Percentiles rank a stretch among this genome's conserved stretches.
Conservation (phyloP, 2,113 vertebrate species). For the Pseudolaguvia tuberculata region DNA sequence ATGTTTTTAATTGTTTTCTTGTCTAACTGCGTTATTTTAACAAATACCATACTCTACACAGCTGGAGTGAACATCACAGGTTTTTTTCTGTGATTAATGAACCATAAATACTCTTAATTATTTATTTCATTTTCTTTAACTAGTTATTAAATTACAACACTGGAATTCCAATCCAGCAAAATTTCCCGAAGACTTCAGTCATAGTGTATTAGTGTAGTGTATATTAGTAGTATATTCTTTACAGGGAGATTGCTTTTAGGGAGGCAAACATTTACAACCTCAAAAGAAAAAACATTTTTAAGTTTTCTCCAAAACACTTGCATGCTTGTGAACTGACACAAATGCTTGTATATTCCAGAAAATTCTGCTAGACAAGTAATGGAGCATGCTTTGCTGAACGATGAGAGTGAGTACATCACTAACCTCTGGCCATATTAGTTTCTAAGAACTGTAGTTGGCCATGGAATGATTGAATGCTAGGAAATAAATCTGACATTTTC, state of each 20-base stretch:
- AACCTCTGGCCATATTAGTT: conserved; percentile 34
- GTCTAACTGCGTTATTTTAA: background rate
- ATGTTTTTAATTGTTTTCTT: background rate
- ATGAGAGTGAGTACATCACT: conserved; percentile 82
- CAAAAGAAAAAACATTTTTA: conserved; percentile 15
- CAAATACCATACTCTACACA: background rate
- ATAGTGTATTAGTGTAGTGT: background rate
- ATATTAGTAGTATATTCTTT: background rate
- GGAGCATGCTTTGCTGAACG: conserved; percentile 95
- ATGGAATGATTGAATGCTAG: background rate
- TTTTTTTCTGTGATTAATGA: conserved; percentile 1
- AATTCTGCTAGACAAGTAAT: conserved; percentile 76
- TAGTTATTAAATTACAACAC: background rate
- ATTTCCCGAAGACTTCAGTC: background rate
- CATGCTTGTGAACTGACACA: conserved; percentile 40
- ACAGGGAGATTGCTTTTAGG: background rate
- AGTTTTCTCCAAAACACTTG: conserved; percentile 22
- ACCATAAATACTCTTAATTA: background rate
- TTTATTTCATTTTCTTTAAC: background rate
- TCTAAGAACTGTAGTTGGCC: conserved; percentile 7
- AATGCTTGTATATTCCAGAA: conserved; percentile 65
- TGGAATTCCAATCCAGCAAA: background rate
- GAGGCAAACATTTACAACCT: background rate
- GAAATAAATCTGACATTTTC: background rate
- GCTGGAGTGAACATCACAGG: background rate